Percentiles rank a stretch among this genome's conserved stretches.
phyloP scores from a whole-genome alignment of 2,797 vertebrate genomes.

The Synanceia verrucosa region DNA sequence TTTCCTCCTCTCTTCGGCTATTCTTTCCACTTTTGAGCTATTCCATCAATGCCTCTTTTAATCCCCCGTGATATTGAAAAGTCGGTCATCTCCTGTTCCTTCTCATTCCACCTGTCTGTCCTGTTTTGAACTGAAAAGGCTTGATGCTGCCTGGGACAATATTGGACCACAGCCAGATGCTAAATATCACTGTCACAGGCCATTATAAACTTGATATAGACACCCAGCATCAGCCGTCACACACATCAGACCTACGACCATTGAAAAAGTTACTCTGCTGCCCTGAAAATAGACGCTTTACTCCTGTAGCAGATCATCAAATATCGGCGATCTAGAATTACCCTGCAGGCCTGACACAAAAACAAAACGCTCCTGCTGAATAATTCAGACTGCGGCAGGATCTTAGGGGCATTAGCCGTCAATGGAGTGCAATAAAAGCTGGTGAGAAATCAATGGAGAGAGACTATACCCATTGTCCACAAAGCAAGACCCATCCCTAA shows the following conservation, averaged over 20 bases:
- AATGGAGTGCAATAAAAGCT: slow-evolving; percentile 80
- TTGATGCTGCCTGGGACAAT: slow-evolving; percentile 49
- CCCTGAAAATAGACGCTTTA: slow-evolving; percentile 66
- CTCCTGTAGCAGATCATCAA: slow-evolving; percentile 74
- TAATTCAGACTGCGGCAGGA: slow-evolving; percentile 80
- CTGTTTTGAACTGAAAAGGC: slow-evolving; percentile 65
- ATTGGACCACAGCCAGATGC: slow-evolving; percentile 60
- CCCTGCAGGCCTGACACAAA: slow-evolving; percentile 74
- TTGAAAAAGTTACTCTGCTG: slow-evolving; percentile 53
- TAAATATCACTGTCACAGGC: slow-evolving; percentile 61
- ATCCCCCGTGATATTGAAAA: slow-evolving; percentile 61
- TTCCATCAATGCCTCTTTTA: slow-evolving; percentile 70
- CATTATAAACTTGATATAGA: slow-evolving; percentile 65
- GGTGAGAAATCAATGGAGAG: slow-evolving; percentile 79
- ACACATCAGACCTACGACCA: slow-evolving; percentile 42
- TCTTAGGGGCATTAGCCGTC: slow-evolving; percentile 76
- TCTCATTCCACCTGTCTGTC: slow-evolving; percentile 72
- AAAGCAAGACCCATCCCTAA: slow-evolving; percentile 73
- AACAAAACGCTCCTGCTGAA: slow-evolving; percentile 81
- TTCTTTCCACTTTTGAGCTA: slow-evolving; percentile 63
- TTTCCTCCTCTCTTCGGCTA: slow-evolving; percentile 42
- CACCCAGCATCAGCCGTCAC: slow-evolving; percentile 33
- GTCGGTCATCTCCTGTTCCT: slow-evolving; percentile 63
- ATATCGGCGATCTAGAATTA: slow-evolving; percentile 76
- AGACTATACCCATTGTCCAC: slow-evolving; percentile 77